phyloP scores from a whole-genome alignment of 1,140 invertebrate species.

The Papilio polyxenes region DNA sequence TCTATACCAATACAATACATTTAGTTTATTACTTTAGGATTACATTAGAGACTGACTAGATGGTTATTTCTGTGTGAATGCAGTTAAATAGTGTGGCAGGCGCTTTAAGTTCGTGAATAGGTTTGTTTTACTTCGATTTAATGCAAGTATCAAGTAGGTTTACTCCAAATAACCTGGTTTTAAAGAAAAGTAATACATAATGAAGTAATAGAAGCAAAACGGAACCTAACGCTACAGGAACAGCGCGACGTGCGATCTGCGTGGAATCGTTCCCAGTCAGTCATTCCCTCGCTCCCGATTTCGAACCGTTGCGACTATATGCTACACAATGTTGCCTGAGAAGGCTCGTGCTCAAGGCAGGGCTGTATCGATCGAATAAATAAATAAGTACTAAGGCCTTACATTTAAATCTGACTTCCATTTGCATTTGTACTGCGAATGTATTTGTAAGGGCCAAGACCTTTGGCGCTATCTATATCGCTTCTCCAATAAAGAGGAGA shows the following conservation, averaged over 20 bases:
- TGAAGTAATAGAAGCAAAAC: not conserved
- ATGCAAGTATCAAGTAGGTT: not conserved
- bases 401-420: not conserved
- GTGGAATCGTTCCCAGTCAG: constrained; percentile 27
- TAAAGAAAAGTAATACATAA: not conserved
- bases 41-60: not conserved
- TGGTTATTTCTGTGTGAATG: not conserved
- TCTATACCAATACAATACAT: constrained; percentile 2
- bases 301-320: constrained; percentile 5
- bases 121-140: not conserved
- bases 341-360: not conserved
- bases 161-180: not conserved
- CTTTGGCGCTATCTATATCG: too few species aligned
- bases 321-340: constrained; percentile 2
- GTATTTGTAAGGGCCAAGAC: too few species aligned
- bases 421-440: not conserved
- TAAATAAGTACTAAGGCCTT: not conserved
- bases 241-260: constrained; percentile 19
- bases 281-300: constrained; percentile 33
- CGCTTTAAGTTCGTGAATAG: not conserved
- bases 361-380: not conserved
- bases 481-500: too few species aligned
- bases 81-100: not conserved
- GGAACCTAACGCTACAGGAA: constrained; percentile 8
- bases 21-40: not conserved